These are phyloP conservation scores for Bergia sp. DNA, from an alignment of 92 coral and sea anemone genomes.

Conservation along the genomic window DNA sequence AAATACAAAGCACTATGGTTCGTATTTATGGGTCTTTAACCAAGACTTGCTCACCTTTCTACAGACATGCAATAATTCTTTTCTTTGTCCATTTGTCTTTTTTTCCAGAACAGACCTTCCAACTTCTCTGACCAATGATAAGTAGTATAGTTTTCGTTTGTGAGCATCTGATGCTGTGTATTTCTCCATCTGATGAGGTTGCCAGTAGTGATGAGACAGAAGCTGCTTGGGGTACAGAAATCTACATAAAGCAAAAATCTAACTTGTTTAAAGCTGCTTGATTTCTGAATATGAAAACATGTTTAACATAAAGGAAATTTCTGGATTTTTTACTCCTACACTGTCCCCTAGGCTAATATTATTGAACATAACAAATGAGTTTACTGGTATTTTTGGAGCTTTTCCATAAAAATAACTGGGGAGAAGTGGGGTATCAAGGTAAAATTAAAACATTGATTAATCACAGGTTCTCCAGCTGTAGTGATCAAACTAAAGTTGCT, in stretches of 20 bases:
- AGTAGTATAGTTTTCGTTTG: slow-evolving; percentile 66
- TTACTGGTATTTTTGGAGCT: no score
- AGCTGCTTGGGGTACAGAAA: slow-evolving; percentile 88
- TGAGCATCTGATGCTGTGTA: slow-evolving; percentile 69
- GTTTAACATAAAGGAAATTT: no score
- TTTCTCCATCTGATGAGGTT: slow-evolving; percentile 79
- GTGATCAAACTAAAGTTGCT: no score
- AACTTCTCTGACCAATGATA: slow-evolving; percentile 76
- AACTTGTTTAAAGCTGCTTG: not conserved
- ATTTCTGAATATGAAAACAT: no score
- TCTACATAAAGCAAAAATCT: slow-evolving; percentile 37
- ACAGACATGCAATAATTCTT: slow-evolving; percentile 66
- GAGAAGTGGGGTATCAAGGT: no score
- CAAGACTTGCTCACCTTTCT: slow-evolving; percentile 55
- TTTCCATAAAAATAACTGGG: no score
- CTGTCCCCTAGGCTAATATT: no score
- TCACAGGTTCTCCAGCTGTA: no score
- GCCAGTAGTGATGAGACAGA: slow-evolving; percentile 94
- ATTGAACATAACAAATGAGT: no score
- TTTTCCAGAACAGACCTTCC: slow-evolving; percentile 76
- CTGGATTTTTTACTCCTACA: no score
- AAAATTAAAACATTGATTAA: no score
- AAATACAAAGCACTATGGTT: no score
- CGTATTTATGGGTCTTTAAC: not conserved
- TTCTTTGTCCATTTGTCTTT: slow-evolving; percentile 59